Conservation (phyloP, 1,140 invertebrate species). For the Brachionus koreanus region DNA sequence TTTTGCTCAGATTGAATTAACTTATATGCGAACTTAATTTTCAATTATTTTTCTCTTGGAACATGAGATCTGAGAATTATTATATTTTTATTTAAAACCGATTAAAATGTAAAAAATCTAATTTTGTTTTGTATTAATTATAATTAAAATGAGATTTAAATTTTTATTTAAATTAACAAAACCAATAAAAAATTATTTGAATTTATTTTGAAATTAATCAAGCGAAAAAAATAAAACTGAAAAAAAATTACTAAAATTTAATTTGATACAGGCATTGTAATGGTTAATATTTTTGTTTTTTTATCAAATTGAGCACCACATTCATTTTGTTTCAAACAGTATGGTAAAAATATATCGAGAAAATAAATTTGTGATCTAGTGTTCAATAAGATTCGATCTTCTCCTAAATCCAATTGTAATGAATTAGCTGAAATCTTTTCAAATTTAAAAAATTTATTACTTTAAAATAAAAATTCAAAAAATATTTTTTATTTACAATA, state of each 20-base stretch:
- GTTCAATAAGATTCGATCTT: slow-evolving; percentile 69
- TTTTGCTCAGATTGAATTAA: no score
- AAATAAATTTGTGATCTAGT: slow-evolving; percentile 62
- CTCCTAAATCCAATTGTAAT: slow-evolving; percentile 66
- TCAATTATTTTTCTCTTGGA: no score
- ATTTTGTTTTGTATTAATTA: no score
- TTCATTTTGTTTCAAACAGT: slow-evolving; percentile 62
- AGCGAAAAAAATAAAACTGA: no score
- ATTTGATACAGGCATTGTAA: slow-evolving; percentile 40
- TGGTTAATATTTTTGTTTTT: slow-evolving; percentile 57
- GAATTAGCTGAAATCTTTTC: slow-evolving; percentile 64
- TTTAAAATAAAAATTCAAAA: slow-evolving; percentile 44
- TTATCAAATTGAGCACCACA: slow-evolving; percentile 66
- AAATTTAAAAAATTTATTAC: slow-evolving; percentile 48
- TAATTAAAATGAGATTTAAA: neutral
- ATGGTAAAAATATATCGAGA: slow-evolving; percentile 68
- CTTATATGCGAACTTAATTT: no score
- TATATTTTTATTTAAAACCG: no score
- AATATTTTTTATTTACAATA: slow-evolving; percentile 53
- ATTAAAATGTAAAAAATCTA: no score
- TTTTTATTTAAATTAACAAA: no score
- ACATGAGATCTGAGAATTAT: no score
- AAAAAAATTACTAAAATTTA: neutral
- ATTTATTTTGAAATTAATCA: no score
- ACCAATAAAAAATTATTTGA: no score